Evolutionary conservation across 1,140 invertebrate species (phyloP), one percentile per base, ranked within the genome.

Genomic region (Scaptomyza hsui): DNA sequence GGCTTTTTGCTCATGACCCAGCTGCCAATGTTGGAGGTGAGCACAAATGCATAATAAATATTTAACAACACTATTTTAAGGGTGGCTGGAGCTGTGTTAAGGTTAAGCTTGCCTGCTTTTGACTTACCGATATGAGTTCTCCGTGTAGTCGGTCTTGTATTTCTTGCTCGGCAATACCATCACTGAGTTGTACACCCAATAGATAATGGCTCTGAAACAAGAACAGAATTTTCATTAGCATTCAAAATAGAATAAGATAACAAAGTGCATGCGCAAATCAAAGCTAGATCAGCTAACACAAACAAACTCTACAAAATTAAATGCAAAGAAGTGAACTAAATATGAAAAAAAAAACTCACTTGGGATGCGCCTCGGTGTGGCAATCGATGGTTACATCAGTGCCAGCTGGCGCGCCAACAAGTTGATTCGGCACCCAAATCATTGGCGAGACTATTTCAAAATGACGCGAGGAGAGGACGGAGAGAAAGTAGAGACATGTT

Each of bases 341-440:
- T n/a, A 41, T 10, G 21, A 29, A 9, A 47, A 45, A 86, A 32
- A 9, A 52, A 55, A 86, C 89, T 90, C 75, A 91, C 91, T 91
- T 91, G 49, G 97, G 97, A 92, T 96, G 96, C n/a, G 97, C 97
- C 89, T 98, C 97, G 1, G 97, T 97, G 86, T 97, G 95, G 91
- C 97, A 98, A 92, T 98, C 97, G 83, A 98, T 95, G 4, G 97
- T 97, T 42, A 98, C 96, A 92, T 97, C 96, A 16, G 96, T 97
- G 44, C 96, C 96, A 39, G 95, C 93, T 51, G 96, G 96, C 26
- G 96, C 97, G 4, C 97, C 97, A 55, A 98, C 96, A 92, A 98
- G 93, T 92, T 97, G 97, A 93, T 97, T 97, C 64, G 96, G 96
- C 52, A 91, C 96, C 94, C 96, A 97, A 81, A 97, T 97, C 95